These are phyloP conservation scores for Lepus timidus DNA, from an alignment of 2,113 vertebrate species.

Conservation along the genomic window DNA sequence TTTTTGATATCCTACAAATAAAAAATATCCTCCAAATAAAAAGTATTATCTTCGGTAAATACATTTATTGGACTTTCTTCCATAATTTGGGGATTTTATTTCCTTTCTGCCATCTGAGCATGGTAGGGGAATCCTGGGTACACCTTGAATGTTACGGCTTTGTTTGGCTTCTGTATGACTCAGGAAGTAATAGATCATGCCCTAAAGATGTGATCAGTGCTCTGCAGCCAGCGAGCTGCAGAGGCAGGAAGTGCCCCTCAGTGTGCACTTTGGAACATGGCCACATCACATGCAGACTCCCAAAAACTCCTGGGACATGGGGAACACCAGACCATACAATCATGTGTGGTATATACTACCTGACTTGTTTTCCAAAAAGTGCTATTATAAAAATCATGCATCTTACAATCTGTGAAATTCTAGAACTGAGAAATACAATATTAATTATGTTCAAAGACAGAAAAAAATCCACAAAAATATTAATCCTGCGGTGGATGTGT, in stretches of 20 bases:
- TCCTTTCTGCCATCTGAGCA: not conserved
- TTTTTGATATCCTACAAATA: not conserved
- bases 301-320: not conserved
- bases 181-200: not conserved
- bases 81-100: not conserved
- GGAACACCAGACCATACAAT: not conserved
- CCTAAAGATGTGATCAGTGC: not conserved
- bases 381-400: not conserved
- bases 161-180: fast-evolving
- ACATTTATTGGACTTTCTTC: not conserved
- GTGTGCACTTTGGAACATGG: not conserved
- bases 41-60: not conserved
- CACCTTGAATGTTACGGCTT: fast-evolving
- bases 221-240: not conserved
- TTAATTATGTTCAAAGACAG: not conserved
- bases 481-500: not conserved
- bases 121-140: fast-evolving
- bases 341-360: fast-evolving
- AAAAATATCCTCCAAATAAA: not conserved
- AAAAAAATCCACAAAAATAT: not conserved
- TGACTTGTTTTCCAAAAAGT: not conserved
- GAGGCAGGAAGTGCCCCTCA: not conserved
- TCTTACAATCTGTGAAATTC: not conserved
- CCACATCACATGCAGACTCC: not conserved
- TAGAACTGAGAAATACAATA: not conserved